phyloP scores from a whole-genome alignment of 2,888 invertebrate species.

The Drosophila seclusa region DNA sequence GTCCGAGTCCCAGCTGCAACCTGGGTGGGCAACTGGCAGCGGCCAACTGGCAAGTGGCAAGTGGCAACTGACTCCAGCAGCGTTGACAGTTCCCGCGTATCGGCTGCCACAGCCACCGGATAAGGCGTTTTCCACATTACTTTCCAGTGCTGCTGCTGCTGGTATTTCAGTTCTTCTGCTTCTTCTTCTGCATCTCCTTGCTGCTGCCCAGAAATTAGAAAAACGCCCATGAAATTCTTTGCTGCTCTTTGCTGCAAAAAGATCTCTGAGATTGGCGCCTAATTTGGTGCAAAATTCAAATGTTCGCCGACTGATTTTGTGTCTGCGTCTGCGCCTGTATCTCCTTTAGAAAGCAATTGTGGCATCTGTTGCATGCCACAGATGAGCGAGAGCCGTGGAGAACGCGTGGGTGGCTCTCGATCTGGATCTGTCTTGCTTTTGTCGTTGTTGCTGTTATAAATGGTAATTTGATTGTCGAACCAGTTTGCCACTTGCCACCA shows the following conservation, averaged over 20 bases:
- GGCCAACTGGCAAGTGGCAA: conserved; percentile 5
- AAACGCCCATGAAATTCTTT: conserved; percentile 77
- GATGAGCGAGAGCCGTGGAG: conserved; percentile 16
- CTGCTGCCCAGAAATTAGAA: conserved; percentile 70
- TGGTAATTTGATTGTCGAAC: conserved; percentile 75
- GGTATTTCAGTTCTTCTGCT: conserved; percentile 47
- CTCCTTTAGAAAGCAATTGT: conserved; percentile 75
- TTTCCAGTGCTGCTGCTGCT: conserved; percentile 34
- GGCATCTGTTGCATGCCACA: conserved; percentile 50
- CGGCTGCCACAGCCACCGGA: conserved; percentile 61
- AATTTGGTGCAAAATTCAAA: conserved; percentile 79
- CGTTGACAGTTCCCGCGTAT: conserved; percentile 69
- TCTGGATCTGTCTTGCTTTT: conserved; percentile 18
- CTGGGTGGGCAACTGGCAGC: conserved; percentile 45
- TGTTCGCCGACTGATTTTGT: conserved; percentile 48
- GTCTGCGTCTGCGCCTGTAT: conserved; percentile 5
- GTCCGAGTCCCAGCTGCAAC: conserved; percentile 23
- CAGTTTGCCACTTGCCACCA: conserved; percentile 47
- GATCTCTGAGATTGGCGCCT: conserved; percentile 69
- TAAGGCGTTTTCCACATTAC: conserved; percentile 79
- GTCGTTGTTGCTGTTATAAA: conserved; percentile 58
- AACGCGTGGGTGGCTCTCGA: conserved; percentile 60
- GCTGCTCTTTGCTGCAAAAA: conserved; percentile 7
- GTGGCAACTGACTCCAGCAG: conserved; percentile 14
- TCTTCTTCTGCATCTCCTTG: conserved; percentile 18